Evolutionary conservation across 2,888 invertebrate species (phyloP), one percentile per base, ranked within the genome.

Genomic region (Muschampia plurimacula): DNA sequence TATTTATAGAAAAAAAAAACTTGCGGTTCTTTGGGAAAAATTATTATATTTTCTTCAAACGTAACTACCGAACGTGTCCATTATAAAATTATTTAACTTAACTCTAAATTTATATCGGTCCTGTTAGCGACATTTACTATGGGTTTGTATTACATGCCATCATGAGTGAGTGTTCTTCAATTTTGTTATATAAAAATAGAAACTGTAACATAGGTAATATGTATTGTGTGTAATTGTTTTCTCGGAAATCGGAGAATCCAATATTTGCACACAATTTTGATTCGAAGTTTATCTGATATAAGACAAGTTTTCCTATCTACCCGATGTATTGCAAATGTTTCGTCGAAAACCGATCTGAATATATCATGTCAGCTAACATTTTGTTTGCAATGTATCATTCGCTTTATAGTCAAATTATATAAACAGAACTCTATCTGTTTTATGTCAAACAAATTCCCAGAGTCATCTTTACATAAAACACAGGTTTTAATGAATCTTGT

Each of bases 351-450:
- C 67, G 41, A 67, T 67, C 28, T 41, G 55, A 57, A 67, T 55
- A 67, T 44, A 67, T 57, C 57, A 67, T 57, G 67, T 52, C 67
- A 9, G 9, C 41, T 22, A 67, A 44, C 57, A 67, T 67, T 67
- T 57, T 39, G 67, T 57, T 44, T 55, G 67, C 67, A 41, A 67
- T 67, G 39, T 67, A 67, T 67, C 67, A 67, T 67, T 67, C 67
- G 67, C 57, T 67, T 67, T 67, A 67, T 67, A 67, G 67, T 67
- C 67, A 57, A 41, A 57, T 67, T 57, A 67, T 44, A 44, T 67
- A 57, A 67, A 57, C 67, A 44, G 57, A 44, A 59, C 44, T 57
- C 57, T 67, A n/a, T 67, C 57, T 59, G 67, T 44, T 67, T 59
- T 67, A 57, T 28, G 67, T 67, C 67, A 44, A 65, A 65, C 46